phyloP scores from a whole-genome alignment of 2,113 vertebrate genomes.

The Rynchops niger region DNA sequence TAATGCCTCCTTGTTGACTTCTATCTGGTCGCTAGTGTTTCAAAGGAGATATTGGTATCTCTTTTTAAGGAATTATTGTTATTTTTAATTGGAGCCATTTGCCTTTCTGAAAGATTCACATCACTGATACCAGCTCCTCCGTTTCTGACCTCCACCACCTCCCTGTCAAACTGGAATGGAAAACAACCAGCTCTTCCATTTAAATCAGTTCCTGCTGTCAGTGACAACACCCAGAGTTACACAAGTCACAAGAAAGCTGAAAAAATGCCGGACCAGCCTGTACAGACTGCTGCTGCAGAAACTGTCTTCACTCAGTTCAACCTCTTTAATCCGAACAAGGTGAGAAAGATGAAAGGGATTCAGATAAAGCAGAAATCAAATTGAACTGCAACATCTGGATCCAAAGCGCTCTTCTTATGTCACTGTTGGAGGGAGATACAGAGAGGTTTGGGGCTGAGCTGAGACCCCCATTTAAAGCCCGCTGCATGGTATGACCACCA shows the following conservation, averaged over 20 bases:
- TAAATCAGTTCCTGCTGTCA: slow-evolving; percentile 31
- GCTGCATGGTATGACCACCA: background rate
- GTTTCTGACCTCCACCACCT: slow-evolving; percentile 30
- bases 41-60: background rate
- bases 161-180: slow-evolving; percentile 36
- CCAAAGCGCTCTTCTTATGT: background rate
- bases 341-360: slow-evolving; percentile 16
- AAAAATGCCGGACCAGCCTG: background rate
- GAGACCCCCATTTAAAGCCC: background rate
- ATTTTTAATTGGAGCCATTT: slow-evolving; percentile 55
- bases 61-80: slow-evolving; percentile 31
- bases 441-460: background rate
- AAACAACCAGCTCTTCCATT: slow-evolving; percentile 45
- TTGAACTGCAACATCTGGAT: background rate
- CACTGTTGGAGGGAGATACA: background rate
- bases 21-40: background rate
- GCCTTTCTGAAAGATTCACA: slow-evolving; percentile 8
- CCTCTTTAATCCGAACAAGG: background rate
- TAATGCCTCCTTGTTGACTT: background rate
- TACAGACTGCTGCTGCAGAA: background rate
- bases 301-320: background rate
- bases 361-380: background rate
- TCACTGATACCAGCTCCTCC: background rate
- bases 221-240: slow-evolving; percentile 23
- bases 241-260: background rate